A percentile compares a stretch with the other conserved stretches of the same genome.
Evolutionary conservation across 2,113 vertebrate species (phyloP).

Genomic region (Xiphophorus hellerii): DNA sequence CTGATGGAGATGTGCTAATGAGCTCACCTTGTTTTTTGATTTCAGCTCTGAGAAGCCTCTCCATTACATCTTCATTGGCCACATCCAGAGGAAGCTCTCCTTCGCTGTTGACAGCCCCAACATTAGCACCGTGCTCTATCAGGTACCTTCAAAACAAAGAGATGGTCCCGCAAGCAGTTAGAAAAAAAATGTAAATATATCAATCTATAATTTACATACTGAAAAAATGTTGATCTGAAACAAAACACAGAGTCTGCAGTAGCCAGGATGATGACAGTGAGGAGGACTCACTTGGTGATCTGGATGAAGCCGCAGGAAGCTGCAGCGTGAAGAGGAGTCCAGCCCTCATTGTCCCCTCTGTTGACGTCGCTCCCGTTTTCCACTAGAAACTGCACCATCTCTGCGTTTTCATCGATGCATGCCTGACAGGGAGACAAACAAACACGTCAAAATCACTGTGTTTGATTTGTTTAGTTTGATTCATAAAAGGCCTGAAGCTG

Average conservation of each 20-base stretch:
- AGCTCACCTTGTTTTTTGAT: constrained; percentile 84
- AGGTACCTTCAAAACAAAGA: constrained; percentile 73
- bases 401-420: constrained; percentile 86
- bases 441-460: constrained; percentile 2
- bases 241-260: neutral
- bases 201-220: neutral
- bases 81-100: constrained; percentile 85
- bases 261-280: neutral
- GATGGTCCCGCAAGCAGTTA: neutral
- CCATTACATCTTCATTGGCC: constrained; percentile 83
- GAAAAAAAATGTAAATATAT: neutral
- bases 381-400: constrained; percentile 87
- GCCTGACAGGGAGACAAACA: constrained; percentile 71
- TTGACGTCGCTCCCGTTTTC: constrained; percentile 84
- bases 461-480: neutral
- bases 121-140: constrained; percentile 80
- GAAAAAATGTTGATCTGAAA: neutral
- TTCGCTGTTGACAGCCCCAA: constrained; percentile 84
- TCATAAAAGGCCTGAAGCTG: neutral
- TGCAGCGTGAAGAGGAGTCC: constrained; percentile 85
- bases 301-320: constrained; percentile 85
- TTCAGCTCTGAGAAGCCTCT: constrained; percentile 81
- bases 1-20: neutral
- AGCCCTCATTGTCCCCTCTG: constrained; percentile 86
- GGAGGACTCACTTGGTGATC: constrained; percentile 81